These are phyloP conservation scores for Bradynema listronoti DNA, from an alignment of 1,140 invertebrate genomes.

Conservation along the genomic window DNA sequence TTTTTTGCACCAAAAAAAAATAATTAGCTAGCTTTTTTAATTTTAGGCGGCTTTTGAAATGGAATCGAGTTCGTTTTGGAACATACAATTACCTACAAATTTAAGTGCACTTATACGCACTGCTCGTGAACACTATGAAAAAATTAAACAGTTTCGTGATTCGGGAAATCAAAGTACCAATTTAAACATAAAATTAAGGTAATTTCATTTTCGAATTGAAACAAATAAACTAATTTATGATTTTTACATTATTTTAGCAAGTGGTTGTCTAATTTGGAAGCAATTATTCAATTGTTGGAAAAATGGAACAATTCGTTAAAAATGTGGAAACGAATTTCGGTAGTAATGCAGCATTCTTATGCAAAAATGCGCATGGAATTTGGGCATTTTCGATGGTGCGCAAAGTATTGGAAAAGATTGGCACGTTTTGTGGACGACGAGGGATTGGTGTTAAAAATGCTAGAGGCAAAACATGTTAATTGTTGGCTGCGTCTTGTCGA, in stretches of 20 bases:
- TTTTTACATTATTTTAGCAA: constrained; percentile 27
- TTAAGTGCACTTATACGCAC: constrained; percentile 15
- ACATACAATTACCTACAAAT: constrained; percentile 23
- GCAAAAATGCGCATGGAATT: constrained; percentile 31
- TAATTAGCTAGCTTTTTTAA: background rate
- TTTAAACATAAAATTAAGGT: constrained; percentile 30
- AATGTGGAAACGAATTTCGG: constrained; percentile 27
- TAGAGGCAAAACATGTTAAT: constrained; percentile 32
- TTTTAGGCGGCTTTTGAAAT: constrained; percentile 21
- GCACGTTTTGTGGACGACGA: constrained; percentile 34
- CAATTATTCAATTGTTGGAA: constrained; percentile 6
- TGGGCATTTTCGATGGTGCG: constrained; percentile 28
- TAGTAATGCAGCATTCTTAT: constrained; percentile 30
- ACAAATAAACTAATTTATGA: constrained; percentile 1
- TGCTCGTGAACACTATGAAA: constrained; percentile 25
- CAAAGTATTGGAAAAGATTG: constrained; percentile 29
- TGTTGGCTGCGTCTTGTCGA: constrained; percentile 31
- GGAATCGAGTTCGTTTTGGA: constrained; percentile 27
- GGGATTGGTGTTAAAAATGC: constrained; percentile 26
- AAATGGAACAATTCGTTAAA: constrained; percentile 33
- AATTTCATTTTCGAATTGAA: background rate
- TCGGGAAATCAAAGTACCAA: constrained; percentile 26
- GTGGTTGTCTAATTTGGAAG: constrained; percentile 25
- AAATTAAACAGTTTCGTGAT: constrained; percentile 29
- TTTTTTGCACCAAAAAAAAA: background rate